Base-by-base conservation (phyloP, 1,140 invertebrate species). In the Carposina sasakii region DNA sequence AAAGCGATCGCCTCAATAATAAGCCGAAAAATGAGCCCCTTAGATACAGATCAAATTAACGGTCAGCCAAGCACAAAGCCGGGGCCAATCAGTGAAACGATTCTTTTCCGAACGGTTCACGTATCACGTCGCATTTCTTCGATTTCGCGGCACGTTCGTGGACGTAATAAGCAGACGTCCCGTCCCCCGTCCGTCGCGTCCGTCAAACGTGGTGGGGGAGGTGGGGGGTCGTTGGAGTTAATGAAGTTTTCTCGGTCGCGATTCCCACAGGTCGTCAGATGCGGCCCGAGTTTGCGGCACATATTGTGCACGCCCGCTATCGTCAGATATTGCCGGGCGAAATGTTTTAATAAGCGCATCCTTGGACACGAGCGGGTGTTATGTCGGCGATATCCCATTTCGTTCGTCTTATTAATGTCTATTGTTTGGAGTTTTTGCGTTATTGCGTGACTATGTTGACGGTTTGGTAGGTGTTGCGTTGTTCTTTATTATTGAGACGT, bases 261-360 rank as follows among this genome's bases (percentile, higher is more conserved):
- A 81, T 74, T 82, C 78, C 78, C 78, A 76, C 76, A 73, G 76
- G 78, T 79, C 76, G 76, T 74, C 8, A n/a, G 36, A 17, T 72
- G 76, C 71, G 76, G 73, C 55, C 66, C 49, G 74, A 78, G 74
- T 78, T 82, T 76, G 76, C 68, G 59, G 57, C 74, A 77, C 78
- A 81, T 81, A 83, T 83, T 83, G 79, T 72, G 67, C 79, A 73
- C 75, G 76, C 74, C 54, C 57, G 61, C 63, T 56, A 68, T 69
- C 67, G 62, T 58, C 65, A 65, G 68, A 81, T 83, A 82, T 82
- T 81, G 76, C 62, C 57, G 60, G 71, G 54, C 5, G 65, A 76
- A 76, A 81, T 83, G 79, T 81, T 83, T 83, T 83, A 83, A 83
- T 83, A 83, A 83, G 75, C 79, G 75, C 79, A 81, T 79, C 75